Evolutionary conservation across 92 coral and sea anemone species (phyloP).

Genomic region (Chrysogorgia sp.): DNA sequence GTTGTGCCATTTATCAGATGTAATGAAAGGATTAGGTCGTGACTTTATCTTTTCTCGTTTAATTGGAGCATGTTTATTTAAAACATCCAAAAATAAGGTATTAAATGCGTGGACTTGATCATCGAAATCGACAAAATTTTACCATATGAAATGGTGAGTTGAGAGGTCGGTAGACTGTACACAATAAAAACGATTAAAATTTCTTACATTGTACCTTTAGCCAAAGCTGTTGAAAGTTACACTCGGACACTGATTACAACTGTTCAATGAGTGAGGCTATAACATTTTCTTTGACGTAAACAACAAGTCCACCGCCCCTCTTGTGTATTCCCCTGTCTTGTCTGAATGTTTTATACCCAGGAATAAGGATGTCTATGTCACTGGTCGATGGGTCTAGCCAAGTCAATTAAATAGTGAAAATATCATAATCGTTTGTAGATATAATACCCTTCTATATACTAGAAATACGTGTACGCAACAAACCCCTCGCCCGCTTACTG

Average conservation of each 20-base stretch:
- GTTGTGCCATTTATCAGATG: slow-evolving; percentile 60
- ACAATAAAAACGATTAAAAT: slow-evolving; percentile 53
- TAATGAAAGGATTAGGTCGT: slow-evolving; percentile 47
- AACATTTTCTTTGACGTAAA: slow-evolving; percentile 41
- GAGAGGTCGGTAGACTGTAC: slow-evolving; percentile 57
- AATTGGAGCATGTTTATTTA: slow-evolving; percentile 56
- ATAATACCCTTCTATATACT: no score
- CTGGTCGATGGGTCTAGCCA: slow-evolving; percentile 58
- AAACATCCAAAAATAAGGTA: slow-evolving; percentile 49
- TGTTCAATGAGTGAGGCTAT: slow-evolving; percentile 51
- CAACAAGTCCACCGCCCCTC: slow-evolving; percentile 56
- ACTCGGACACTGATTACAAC: slow-evolving; percentile 45
- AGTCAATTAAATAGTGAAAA: slow-evolving; percentile 54
- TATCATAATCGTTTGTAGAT: slow-evolving; percentile 43
- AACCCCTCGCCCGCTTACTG: no score
- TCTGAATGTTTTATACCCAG: slow-evolving; percentile 58
- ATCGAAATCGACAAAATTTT: slow-evolving; percentile 57
- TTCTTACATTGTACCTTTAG: slow-evolving; percentile 57
- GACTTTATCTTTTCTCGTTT: slow-evolving; percentile 52
- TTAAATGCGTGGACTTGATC: slow-evolving; percentile 60
- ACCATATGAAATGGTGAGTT: slow-evolving; percentile 54
- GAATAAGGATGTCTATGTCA: slow-evolving; percentile 50
- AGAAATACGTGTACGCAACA: no score
- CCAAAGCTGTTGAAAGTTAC: slow-evolving; percentile 64
- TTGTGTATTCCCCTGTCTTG: slow-evolving; percentile 63